Evolutionary conservation across 2,888 invertebrate species (phyloP).

Genomic region (Callyntrura sp.): DNA sequence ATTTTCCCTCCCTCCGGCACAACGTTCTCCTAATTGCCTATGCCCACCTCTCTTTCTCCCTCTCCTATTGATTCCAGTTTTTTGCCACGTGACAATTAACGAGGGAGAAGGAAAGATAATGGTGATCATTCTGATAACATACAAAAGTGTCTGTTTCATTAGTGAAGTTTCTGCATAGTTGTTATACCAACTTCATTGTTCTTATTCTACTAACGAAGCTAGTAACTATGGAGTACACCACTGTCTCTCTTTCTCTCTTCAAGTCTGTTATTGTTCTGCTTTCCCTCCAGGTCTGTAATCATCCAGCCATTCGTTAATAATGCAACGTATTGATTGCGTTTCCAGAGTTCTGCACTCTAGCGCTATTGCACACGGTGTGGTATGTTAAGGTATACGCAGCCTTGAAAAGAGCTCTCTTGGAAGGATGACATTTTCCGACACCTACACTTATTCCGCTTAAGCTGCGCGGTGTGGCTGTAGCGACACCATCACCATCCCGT

Average conservation of each 20-base stretch:
- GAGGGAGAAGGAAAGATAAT: neutral
- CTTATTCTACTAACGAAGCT: neutral
- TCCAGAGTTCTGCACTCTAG: neutral
- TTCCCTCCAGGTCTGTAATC: neutral
- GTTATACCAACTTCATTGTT: too few relatives aligned
- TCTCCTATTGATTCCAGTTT: slow-evolving; percentile 12
- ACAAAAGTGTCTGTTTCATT: neutral
- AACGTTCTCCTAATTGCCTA: slow-evolving; percentile 37
- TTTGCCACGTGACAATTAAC: slow-evolving; percentile 16
- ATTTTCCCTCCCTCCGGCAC: slow-evolving; percentile 34
- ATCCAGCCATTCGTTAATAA: slow-evolving; percentile 55
- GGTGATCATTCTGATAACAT: neutral
- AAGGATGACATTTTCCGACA: too few relatives aligned
- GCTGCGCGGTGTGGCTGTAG: too few relatives aligned
- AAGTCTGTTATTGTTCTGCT: neutral
- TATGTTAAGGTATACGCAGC: too few relatives aligned
- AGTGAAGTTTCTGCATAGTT: too few relatives aligned
- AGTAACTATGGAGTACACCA: neutral
- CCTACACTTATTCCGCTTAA: too few relatives aligned
- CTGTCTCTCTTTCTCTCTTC: neutral
- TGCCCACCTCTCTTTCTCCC: neutral
- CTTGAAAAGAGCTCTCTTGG: too few relatives aligned
- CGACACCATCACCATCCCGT: too few relatives aligned
- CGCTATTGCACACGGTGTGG: neutral
- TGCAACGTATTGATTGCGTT: slow-evolving; percentile 39